Evolutionary conservation across 2,113 vertebrate genomes (phyloP).

Genomic region (Engystomops pustulosus): DNA sequence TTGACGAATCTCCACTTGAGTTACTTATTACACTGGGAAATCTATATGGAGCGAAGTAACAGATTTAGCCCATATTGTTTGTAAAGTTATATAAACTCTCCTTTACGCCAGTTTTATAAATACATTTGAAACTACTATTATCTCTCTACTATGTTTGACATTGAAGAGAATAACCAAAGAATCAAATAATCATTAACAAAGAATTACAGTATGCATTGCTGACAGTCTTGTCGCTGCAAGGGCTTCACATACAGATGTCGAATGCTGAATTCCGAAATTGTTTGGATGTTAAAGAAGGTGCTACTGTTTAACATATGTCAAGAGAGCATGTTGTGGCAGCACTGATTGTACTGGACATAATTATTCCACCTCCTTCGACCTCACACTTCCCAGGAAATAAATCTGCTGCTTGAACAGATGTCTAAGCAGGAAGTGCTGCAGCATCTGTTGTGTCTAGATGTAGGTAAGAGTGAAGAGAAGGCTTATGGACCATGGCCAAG

Average conservation of each 20-base stretch:
- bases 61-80: too few species aligned
- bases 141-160: background rate
- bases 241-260: constrained; percentile 1
- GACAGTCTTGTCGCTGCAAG: too few species aligned
- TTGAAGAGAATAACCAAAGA: background rate
- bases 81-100: too few species aligned
- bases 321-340: constrained; percentile 23
- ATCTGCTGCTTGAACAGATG: constrained; percentile 47
- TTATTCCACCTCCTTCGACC: constrained; percentile 42
- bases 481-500: constrained; percentile 39
- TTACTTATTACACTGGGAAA: too few species aligned
- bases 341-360: constrained; percentile 40
- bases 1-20: too few species aligned
- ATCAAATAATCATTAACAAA: too few species aligned
- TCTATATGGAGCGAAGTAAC: too few species aligned
- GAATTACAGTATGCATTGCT: too few species aligned
- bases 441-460: constrained; percentile 40
- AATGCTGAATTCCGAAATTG: constrained; percentile 9
- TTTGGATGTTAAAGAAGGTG: background rate
- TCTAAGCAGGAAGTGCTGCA: constrained; percentile 12
- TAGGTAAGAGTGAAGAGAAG: constrained; percentile 25
- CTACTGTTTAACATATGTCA: constrained; percentile 46
- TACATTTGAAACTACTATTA: too few species aligned
- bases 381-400: constrained; percentile 44
- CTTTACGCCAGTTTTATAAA: too few species aligned